phyloP scores from a whole-genome alignment of 2,888 invertebrate genomes.

The Polyommatus iphigenia region DNA sequence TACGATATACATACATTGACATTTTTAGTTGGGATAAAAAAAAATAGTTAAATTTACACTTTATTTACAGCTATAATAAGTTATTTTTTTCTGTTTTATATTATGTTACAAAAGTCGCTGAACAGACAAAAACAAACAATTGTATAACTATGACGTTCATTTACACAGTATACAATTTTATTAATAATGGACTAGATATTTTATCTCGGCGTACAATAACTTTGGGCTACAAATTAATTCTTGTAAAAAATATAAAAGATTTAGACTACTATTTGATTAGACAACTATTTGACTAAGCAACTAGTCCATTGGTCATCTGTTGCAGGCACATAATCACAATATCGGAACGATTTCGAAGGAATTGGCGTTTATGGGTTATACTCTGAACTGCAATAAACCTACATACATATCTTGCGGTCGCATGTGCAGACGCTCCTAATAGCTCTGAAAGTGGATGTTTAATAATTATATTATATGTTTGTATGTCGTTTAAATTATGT shows the following conservation, averaged over 20 bases:
- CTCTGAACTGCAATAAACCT: conserved; percentile 72
- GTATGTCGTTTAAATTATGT: neutral
- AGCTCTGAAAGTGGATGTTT: conserved; percentile 2
- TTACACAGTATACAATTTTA: too few relatives aligned
- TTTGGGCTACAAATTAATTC: too few relatives aligned
- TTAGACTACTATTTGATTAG: too few relatives aligned
- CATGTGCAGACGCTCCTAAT: conserved; percentile 12
- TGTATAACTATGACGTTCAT: too few relatives aligned
- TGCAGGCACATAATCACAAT: neutral
- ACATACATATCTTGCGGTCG: conserved; percentile 45
- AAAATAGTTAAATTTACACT: too few relatives aligned
- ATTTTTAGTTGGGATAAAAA: neutral
- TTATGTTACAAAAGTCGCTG: too few relatives aligned
- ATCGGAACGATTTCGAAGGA: conserved; percentile 21
- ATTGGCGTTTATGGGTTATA: conserved; percentile 30
- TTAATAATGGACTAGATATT: too few relatives aligned
- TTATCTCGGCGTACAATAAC: too few relatives aligned
- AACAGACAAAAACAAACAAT: too few relatives aligned
- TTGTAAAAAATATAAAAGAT: too few relatives aligned
- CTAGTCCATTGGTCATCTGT: conserved; percentile 1
- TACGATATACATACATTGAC: neutral
- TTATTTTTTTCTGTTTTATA: too few relatives aligned
- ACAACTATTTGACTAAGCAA: neutral
- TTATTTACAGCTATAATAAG: too few relatives aligned
- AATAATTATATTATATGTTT: neutral